Conservation (phyloP, 2,113 vertebrate species). For the Pterocles burchelli region DNA sequence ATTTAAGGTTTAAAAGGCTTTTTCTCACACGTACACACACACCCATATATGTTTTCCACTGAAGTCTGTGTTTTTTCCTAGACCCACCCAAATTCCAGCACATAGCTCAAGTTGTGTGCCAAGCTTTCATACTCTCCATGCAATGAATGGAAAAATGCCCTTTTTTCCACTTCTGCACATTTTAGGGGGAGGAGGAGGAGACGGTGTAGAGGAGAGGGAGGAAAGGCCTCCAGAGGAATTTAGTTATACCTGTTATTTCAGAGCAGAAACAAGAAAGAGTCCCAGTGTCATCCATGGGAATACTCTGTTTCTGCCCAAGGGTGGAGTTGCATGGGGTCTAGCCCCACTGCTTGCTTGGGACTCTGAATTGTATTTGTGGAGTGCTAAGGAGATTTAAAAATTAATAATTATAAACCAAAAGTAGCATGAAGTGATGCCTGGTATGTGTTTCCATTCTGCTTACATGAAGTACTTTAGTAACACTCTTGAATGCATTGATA, state of each 20-base stretch:
- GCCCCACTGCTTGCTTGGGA: not conserved
- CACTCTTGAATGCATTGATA: not conserved
- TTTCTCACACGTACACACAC: slow-evolving; percentile 59
- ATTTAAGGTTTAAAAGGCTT: slow-evolving; percentile 68
- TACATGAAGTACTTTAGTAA: not conserved
- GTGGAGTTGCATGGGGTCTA: not conserved
- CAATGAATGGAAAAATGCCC: slow-evolving; percentile 56
- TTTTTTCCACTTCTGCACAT: slow-evolving; percentile 25
- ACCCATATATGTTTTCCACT: slow-evolving; percentile 77
- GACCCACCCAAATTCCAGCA: slow-evolving; percentile 79
- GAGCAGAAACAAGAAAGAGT: not conserved
- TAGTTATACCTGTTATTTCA: slow-evolving; percentile 19
- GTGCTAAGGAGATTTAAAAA: not conserved
- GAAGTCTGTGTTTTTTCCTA: slow-evolving; percentile 77
- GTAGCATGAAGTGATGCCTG: not conserved
- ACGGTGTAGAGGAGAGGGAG: not conserved
- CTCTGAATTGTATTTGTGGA: not conserved
- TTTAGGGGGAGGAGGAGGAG: not conserved
- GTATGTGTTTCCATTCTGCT: not conserved
- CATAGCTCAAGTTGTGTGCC: slow-evolving; percentile 52
- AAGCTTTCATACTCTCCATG: slow-evolving; percentile 57
- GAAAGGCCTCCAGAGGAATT: not conserved
- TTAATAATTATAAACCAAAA: not conserved
- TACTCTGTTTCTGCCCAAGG: not conserved
- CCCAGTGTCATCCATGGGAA: not conserved